phyloP scores from a whole-genome alignment of 2,888 invertebrate species.

The Galeopsomyia nigrocyanea region DNA sequence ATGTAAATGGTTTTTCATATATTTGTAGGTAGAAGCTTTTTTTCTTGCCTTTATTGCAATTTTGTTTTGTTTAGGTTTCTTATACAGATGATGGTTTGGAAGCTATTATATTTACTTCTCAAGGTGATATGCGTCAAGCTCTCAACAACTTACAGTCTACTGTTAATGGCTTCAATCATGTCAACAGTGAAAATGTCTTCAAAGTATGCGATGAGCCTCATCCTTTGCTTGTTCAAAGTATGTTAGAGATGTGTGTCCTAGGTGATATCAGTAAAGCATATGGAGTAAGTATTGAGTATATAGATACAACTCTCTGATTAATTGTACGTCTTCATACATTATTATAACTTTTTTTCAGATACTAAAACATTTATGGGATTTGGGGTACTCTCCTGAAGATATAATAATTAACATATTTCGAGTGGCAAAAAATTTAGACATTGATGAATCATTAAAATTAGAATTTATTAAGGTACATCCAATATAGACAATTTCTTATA shows the following conservation, averaged over 20 bases:
- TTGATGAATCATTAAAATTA: constrained; percentile 86
- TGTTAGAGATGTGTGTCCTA: constrained; percentile 86
- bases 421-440: constrained; percentile 88
- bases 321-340: background rate
- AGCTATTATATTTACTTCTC: constrained; percentile 97
- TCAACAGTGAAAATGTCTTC: constrained; percentile 95
- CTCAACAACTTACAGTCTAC: constrained; percentile 98
- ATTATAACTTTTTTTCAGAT: constrained; percentile 70
- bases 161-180: constrained; percentile 90
- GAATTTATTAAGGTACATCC: constrained; percentile 81
- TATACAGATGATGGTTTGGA: constrained; percentile 94
- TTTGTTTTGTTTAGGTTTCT: constrained; percentile 71
- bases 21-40: no score
- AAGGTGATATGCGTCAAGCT: constrained; percentile 98
- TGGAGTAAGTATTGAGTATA: constrained; percentile 69
- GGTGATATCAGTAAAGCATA: constrained; percentile 90
- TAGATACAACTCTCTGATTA: constrained; percentile 1
- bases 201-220: constrained; percentile 99
- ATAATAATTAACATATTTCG: constrained; percentile 95
- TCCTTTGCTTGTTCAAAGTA: constrained; percentile 91
- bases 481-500: constrained; percentile 14
- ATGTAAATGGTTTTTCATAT: constrained; percentile 69
- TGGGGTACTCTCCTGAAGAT: constrained; percentile 98
- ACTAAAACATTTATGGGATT: constrained; percentile 88
- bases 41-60: background rate